phyloP scores from a whole-genome alignment of 2,888 invertebrate genomes.

The Orthosia gracilis region DNA sequence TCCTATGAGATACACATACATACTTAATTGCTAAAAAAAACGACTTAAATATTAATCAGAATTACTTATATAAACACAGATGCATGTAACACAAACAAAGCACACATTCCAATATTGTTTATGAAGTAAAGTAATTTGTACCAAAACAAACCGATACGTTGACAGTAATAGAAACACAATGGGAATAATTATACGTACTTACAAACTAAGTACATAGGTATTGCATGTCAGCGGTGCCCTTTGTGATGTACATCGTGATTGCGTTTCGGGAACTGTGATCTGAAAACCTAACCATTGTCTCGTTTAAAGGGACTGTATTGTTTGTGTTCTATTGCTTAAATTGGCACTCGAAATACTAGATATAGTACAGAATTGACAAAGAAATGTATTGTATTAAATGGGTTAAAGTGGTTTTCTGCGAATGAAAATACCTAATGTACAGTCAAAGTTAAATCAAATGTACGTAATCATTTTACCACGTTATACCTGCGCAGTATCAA shows the following conservation, averaged over 20 bases:
- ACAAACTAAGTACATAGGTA: conserved; percentile 18
- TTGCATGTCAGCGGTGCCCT: conserved; percentile 12
- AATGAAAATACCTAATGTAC: too few relatives aligned
- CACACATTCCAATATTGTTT: conserved; percentile 13
- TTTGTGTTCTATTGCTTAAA: too few relatives aligned
- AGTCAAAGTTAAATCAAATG: too few relatives aligned
- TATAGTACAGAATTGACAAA: too few relatives aligned
- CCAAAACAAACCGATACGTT: conserved; percentile 7
- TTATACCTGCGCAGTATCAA: too few relatives aligned
- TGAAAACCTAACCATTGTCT: neutral
- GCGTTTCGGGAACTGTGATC: conserved; percentile 11
- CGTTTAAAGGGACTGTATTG: neutral
- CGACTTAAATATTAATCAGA: neutral
- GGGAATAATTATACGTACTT: conserved; percentile 47
- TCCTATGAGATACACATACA: too few relatives aligned
- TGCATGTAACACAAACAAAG: neutral
- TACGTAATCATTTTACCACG: too few relatives aligned
- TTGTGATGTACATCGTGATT: conserved; percentile 39
- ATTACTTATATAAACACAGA: neutral
- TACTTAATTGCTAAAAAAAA: too few relatives aligned
- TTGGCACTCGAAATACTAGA: too few relatives aligned
- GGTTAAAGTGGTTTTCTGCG: neutral
- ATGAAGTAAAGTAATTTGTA: conserved; percentile 7
- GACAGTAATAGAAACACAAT: conserved; percentile 35
- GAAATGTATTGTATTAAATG: too few relatives aligned